A percentile compares a stretch with the other conserved stretches of the same genome.
These are phyloP conservation scores for Ligdia adustata DNA, from an alignment of 2,888 invertebrate genomes.

Conservation along the genomic window DNA sequence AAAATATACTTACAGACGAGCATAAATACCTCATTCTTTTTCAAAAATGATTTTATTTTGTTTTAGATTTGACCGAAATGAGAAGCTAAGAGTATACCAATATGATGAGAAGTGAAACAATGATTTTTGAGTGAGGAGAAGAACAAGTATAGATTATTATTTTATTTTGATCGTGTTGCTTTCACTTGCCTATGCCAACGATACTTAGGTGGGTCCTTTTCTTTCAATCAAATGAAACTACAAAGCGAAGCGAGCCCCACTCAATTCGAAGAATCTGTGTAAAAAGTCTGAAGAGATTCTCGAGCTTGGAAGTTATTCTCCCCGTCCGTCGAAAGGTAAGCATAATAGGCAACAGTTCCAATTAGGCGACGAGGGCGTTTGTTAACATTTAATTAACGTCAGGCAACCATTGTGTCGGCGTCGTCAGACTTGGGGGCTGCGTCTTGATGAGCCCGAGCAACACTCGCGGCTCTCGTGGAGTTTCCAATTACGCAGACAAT, in stretches of 20 bases:
- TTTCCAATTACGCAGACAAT: constrained; percentile 62
- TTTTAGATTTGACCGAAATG: too few species aligned
- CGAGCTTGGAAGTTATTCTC: constrained; percentile 70
- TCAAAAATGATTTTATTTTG: too few species aligned
- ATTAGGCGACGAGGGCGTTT: constrained; percentile 83
- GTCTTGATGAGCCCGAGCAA: constrained; percentile 50
- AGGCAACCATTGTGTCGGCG: constrained; percentile 77
- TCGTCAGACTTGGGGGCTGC: constrained; percentile 59
- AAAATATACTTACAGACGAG: too few species aligned
- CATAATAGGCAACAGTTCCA: constrained; percentile 84
- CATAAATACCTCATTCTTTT: too few species aligned
- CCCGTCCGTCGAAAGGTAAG: constrained; percentile 75
- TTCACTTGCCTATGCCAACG: not conserved
- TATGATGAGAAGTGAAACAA: too few species aligned
- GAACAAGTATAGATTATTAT: too few species aligned
- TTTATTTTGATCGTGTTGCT: too few species aligned
- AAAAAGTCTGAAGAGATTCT: constrained; percentile 72
- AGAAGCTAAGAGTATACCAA: too few species aligned
- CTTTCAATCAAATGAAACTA: constrained; percentile 42
- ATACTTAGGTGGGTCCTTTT: not conserved
- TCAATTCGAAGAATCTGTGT: constrained; percentile 61
- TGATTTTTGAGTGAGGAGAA: too few species aligned
- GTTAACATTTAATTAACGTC: constrained; percentile 84
- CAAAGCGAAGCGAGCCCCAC: constrained; percentile 44
- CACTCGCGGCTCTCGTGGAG: constrained; percentile 51